These are phyloP conservation scores for Discoglossus pictus DNA, from an alignment of 2,797 vertebrate species.

Conservation along the genomic window DNA sequence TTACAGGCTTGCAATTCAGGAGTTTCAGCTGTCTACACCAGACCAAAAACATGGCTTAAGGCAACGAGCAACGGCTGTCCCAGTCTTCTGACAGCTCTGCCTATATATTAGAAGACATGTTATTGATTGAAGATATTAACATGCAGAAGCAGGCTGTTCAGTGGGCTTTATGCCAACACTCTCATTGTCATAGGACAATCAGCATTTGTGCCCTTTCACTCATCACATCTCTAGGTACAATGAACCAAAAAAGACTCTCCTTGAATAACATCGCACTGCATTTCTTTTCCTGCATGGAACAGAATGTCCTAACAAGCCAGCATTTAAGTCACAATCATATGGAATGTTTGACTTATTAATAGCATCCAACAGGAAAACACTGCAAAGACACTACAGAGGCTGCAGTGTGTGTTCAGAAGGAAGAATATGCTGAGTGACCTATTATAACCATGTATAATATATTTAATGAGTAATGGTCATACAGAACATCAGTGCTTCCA, in stretches of 20 bases:
- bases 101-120: slow-evolving; percentile 9
- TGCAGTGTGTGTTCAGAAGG: too few relatives aligned
- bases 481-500: background rate
- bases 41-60: background rate
- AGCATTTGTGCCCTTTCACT: slow-evolving; percentile 15
- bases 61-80: background rate
- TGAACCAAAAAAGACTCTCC: slow-evolving; percentile 18
- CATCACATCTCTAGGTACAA: background rate
- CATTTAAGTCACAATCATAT: background rate
- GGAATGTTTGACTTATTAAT: background rate
- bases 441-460: background rate
- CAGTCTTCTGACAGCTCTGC: slow-evolving; percentile 14
- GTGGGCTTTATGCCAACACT: slow-evolving; percentile 1
- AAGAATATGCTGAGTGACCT: too few relatives aligned
- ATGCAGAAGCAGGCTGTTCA: slow-evolving; percentile 9
- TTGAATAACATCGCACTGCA: slow-evolving; percentile 5
- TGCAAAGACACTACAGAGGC: too few relatives aligned
- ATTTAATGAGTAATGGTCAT: background rate
- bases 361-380: background rate
- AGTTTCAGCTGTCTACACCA: slow-evolving; percentile 2
- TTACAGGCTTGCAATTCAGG: background rate
- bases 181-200: slow-evolving; percentile 31
- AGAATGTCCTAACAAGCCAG: background rate
- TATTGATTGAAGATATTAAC: slow-evolving; percentile 21
- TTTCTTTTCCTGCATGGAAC: background rate